Evolutionary conservation across 2,888 invertebrate genomes (phyloP), one percentile per base, ranked within the genome.

Genomic region (Epicampocera succincta): DNA sequence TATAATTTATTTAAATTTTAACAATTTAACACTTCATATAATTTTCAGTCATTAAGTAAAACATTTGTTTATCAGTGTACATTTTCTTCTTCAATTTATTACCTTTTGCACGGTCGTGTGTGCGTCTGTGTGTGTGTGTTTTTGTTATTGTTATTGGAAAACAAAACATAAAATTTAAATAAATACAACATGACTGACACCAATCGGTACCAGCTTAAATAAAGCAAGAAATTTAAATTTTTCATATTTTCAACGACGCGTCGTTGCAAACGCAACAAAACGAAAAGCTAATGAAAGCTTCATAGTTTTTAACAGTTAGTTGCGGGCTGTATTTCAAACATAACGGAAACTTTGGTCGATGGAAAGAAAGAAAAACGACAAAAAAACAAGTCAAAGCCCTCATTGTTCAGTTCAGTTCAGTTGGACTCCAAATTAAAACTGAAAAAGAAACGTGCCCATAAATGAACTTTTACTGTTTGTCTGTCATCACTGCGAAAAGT

Each of bases 161-260:
- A 40, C 1, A 42, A 54, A 68, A 68, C 3, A 3, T n/a, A 12
- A 68, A 15, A 13, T 50, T 46, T 15, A n/a, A 42, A 52, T 21
- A 48, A 29, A 25, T 40, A 19, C 19, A 63, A 44, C 8, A 44
- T 19, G 63, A 63, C 52, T 56, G 86, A 85, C 86, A 87, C 84
- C 86, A 83, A 75, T 84, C 60, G 84, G 80, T 63, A 84, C 77
- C 82, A 74, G 74, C 68, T n/a, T n/a, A n/a, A n/a, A 81, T 76
- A 71, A 72, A 74, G 63, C 38, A 63, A 21, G 3, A 84, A 75
- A 74, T 61, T 68, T 56, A 52, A 58, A 46, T 66, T 63, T 42
- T 74, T 79, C 52, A 66, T 68, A 40, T 54, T 83, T 79, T 68
- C 33, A 73, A 72, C 52, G 69, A 52, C 44, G n/a, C n/a, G n/a